Evolutionary conservation across 2,888 invertebrate species (phyloP).

Genomic region (Xylocampa areola): DNA sequence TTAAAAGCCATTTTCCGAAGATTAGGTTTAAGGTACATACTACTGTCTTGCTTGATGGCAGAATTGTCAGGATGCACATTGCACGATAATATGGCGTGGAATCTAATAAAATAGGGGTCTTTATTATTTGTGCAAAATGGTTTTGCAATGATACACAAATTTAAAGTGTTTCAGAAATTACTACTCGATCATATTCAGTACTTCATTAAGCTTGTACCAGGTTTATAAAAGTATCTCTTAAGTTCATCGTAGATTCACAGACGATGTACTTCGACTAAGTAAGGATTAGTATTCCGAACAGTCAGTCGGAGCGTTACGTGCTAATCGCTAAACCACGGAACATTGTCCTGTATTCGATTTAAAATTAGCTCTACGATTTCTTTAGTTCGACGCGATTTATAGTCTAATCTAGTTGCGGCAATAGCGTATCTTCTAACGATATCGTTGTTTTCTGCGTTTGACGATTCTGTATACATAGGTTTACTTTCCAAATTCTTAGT

Average conservation of each 20-base stretch:
- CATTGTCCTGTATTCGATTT: conserved; percentile 37
- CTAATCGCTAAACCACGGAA: conserved; percentile 40
- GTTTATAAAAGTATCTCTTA: neutral
- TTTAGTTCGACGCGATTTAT: conserved; percentile 18
- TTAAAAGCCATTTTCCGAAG: too few species aligned
- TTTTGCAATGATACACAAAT: too few species aligned
- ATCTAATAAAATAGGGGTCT: too few species aligned
- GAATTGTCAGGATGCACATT: too few species aligned
- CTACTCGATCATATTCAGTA: conserved; percentile 4
- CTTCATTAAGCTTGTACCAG: neutral
- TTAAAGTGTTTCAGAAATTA: too few species aligned
- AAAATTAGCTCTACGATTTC: conserved; percentile 26
- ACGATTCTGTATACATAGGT: neutral
- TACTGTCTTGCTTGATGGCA: too few species aligned
- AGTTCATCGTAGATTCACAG: conserved; percentile 9
- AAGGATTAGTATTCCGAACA: conserved; percentile 36
- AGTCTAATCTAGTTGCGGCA: conserved; percentile 38
- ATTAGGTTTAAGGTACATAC: too few species aligned
- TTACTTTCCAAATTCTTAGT: too few species aligned
- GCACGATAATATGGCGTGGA: too few species aligned
- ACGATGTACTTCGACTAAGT: conserved; percentile 22
- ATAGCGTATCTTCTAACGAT: conserved; percentile 23
- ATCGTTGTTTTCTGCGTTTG: conserved; percentile 12
- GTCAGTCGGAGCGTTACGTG: conserved; percentile 40
- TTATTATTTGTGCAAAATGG: too few species aligned